Percentiles rank a stretch among this genome's conserved stretches.
Evolutionary conservation across 2,113 vertebrate species (phyloP).

Genomic region (Trachemys scripta): DNA sequence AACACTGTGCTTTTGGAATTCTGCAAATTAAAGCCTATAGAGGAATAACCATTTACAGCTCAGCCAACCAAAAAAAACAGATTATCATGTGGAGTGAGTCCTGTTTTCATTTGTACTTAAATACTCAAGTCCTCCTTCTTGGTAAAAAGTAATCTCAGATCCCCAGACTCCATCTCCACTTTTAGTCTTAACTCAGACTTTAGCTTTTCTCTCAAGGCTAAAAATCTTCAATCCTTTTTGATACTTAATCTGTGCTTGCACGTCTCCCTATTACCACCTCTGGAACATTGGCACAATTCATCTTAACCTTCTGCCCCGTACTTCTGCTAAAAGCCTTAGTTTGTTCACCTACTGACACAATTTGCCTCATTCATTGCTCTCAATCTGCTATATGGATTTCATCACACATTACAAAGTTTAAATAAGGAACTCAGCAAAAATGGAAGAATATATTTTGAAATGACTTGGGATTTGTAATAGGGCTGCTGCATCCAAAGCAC

Average conservation of each 20-base stretch:
- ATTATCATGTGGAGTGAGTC: background rate
- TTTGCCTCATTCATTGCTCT: background rate
- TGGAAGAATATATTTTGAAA: background rate
- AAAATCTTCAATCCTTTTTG: background rate
- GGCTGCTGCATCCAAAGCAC: too few species aligned
- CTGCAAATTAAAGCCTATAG: slow-evolving; percentile 60
- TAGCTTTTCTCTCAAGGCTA: background rate
- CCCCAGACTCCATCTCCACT: background rate
- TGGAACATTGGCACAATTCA: background rate
- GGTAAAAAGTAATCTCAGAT: background rate
- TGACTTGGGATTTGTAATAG: too few species aligned
- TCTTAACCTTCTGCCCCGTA: background rate
- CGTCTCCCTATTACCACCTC: background rate
- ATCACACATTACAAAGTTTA: background rate
- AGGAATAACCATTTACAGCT: slow-evolving; percentile 50
- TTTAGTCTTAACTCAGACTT: background rate
- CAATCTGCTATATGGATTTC: background rate
- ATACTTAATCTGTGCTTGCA: background rate
- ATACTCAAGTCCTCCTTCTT: background rate
- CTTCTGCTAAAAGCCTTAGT: background rate
- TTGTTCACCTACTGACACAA: background rate
- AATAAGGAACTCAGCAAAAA: background rate
- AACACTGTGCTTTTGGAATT: background rate
- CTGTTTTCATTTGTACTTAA: slow-evolving; percentile 48
- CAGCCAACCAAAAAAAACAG: slow-evolving; percentile 16